A percentile compares a stretch with the other conserved stretches of the same genome.
These are phyloP conservation scores for Vulpes ferrilata DNA, from an alignment of 2,113 vertebrate genomes.

Conservation along the genomic window DNA sequence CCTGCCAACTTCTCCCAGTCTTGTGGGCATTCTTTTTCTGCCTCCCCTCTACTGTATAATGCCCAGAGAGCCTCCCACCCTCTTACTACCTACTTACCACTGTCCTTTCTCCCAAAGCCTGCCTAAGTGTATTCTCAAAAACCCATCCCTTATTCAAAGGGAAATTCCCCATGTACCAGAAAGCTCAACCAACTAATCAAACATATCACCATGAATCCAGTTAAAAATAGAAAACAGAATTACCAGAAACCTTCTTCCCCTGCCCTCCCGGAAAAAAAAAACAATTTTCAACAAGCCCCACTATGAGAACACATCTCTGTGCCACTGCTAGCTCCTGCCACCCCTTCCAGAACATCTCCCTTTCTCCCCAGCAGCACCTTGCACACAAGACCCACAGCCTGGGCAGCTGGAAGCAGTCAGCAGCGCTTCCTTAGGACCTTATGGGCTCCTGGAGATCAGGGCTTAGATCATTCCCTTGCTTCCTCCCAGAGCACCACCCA, in stretches of 20 bases:
- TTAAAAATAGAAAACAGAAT: neutral
- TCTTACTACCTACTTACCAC: neutral
- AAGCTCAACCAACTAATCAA: slow-evolving; percentile 22
- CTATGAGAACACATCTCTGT: neutral
- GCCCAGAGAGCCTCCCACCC: neutral
- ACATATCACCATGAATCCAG: neutral
- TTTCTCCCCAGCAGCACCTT: neutral
- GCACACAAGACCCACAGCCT: neutral
- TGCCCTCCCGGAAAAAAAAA: neutral
- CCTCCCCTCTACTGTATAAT: neutral
- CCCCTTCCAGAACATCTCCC: neutral
- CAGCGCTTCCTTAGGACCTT: neutral
- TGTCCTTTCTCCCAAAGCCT: slow-evolving; percentile 17
- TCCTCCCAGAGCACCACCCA: neutral
- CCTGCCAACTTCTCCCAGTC: neutral
- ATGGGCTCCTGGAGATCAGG: neutral
- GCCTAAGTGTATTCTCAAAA: neutral
- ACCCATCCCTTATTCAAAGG: neutral
- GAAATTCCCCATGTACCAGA: neutral
- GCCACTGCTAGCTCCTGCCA: neutral
- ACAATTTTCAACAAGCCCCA: neutral
- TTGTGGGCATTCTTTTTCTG: neutral
- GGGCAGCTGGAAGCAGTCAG: neutral
- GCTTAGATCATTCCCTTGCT: neutral
- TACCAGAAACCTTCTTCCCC: neutral